Base-by-base conservation (phyloP, 2,888 invertebrate genomes). In the Chironomus riparius region DNA sequence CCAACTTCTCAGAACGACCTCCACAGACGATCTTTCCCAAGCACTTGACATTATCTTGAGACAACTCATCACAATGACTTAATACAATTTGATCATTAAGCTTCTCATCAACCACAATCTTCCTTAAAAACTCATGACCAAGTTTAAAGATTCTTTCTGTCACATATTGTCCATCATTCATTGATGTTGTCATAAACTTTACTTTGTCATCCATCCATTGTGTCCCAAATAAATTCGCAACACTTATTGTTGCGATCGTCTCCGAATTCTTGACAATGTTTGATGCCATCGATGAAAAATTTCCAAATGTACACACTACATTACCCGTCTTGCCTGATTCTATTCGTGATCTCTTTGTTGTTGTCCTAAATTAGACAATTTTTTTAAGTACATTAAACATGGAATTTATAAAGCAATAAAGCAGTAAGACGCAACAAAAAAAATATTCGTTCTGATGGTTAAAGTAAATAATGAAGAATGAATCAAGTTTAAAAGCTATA, bases 1-100 rank as follows among this genome's bases (percentile, higher is more conserved):
- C 92, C 28, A 94, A 85, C 77, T 90, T 88, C 0, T 90, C 90
- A 78, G 95, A 87, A 70, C 92, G 88, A 13, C 96, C 96, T 75
- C 89, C 88, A 7, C 82, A 82, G 78, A 82, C 82, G 1, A 83
- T 79, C n/a, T 79, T 77, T 73, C 82, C 81, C 77, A 82, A 80
- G 24, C 81, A 81, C 50, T 81, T 80, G 4, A 81, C 79, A 77
- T 83, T 82, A 77, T 81, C 81, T 70, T 83, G 81, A 76, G 81
- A 80, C 77, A 83, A 79, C 76, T 82, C 81, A 78, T 81, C 82
- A 56, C 65, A 76, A n/a, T 74, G 50, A 15, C 69, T 70, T 3
- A 77, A 22, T 1, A 12, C 12, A 38, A 68, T 4, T 15, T 69
- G n/a, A 50, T 71, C 65, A 13, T 80, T 77, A 4, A 79, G 80